Base-by-base conservation (phyloP, 2,113 vertebrate species). In the Daphoenositta chrysoptera region DNA sequence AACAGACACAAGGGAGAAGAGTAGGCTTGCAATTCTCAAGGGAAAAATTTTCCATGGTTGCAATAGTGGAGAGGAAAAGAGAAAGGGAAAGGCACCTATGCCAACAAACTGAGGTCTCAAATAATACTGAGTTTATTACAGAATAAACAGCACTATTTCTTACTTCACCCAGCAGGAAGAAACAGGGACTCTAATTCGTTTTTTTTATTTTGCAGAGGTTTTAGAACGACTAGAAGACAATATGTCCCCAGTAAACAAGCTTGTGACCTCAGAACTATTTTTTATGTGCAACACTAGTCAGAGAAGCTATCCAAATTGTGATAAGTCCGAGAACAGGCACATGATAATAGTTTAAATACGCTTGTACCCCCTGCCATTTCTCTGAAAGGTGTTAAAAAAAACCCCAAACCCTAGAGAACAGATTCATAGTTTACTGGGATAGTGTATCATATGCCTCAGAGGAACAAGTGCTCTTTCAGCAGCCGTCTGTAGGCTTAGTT, bases 391-490 rank as follows among this genome's bases (percentile, higher is more conserved):
- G 26, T 64, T 47, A 47, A 70, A 83, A 89, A 64, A 30, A 35
- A 2, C 8, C 16, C 37, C n/a, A 80, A 5, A 5, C 3, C 33
- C 42, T 30, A 70, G 11, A 75, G 63, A 84, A 87, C 23, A 84
- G 15, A 39, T 69, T 50, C 51, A 83, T 10, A 37, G 24, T 93
- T 68, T 72, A 77, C 17, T 70, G 17, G 26, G 7, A 66, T 23
- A 79, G n/a, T 4, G 2, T 33, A 70, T 61, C 19, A 28, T 33
- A 65, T 30, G 56, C 27, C 45, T 83, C 54, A 83, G 27, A 75
- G 13, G 15, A 93, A 83, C n/a, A 92, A 94, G 17, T 45, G 47
- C 26, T 86, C 71, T 89, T 90, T 90, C 79, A 90, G 68, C 21
- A 90, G 45, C 54, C 56, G 54, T 90, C 64, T 23, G 50, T 47